phyloP scores from a whole-genome alignment of 2,113 vertebrate genomes.

The Fregata magnificens region DNA sequence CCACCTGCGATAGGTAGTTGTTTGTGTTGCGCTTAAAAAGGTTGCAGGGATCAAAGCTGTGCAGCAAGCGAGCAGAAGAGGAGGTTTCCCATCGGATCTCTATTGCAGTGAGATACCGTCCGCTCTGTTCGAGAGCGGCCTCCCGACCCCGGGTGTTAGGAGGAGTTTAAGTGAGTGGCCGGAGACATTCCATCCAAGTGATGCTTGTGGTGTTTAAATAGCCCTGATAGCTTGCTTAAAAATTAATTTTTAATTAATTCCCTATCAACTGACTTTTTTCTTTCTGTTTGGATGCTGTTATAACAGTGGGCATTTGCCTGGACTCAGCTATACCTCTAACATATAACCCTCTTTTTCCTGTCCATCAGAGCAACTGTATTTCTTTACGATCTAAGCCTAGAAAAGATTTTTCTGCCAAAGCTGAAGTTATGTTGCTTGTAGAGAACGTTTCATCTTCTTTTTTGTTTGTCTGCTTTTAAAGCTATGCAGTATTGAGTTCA shows the following conservation, averaged over 20 bases:
- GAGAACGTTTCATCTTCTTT: background rate
- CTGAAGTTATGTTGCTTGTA: background rate
- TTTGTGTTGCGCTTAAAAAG: too few relatives aligned
- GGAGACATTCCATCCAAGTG: background rate
- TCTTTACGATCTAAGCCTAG: background rate
- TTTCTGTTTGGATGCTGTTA: background rate
- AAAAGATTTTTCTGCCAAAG: background rate
- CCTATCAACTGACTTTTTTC: background rate
- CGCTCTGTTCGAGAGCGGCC: background rate
- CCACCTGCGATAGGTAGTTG: background rate
- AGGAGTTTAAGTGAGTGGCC: background rate
- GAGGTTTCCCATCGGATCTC: background rate
- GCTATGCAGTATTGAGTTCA: background rate
- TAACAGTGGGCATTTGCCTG: background rate
- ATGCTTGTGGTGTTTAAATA: background rate
- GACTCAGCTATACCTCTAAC: background rate
- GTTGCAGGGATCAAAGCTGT: background rate
- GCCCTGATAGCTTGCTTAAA: background rate
- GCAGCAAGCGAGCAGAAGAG: background rate
- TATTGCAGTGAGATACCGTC: accelerated
- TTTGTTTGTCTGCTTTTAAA: background rate
- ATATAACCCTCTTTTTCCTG: background rate
- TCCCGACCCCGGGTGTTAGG: too few relatives aligned
- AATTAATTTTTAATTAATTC: background rate
- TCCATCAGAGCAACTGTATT: background rate